Evolutionary conservation across 2,888 invertebrate genomes (phyloP).

Genomic region (Sphaerophoria taeniata): DNA sequence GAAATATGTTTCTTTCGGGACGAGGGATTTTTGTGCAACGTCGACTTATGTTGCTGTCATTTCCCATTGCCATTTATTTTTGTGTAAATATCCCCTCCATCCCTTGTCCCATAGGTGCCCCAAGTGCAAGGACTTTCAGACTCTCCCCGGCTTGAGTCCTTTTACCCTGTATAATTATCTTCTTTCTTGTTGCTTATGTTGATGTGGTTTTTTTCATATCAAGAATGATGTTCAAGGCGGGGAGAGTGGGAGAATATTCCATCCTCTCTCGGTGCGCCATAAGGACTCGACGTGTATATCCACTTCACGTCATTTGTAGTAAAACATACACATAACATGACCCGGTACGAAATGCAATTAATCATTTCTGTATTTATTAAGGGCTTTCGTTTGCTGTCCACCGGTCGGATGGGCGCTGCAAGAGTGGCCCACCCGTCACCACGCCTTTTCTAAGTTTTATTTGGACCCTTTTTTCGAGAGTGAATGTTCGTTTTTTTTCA

Average conservation of each 20-base stretch:
- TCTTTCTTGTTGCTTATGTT: slow-evolving; percentile 58
- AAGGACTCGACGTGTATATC: slow-evolving; percentile 57
- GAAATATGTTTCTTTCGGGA: slow-evolving; percentile 21
- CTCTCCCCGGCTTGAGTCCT: neutral
- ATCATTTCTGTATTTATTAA: slow-evolving; percentile 67
- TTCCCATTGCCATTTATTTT: slow-evolving; percentile 44
- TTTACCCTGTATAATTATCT: slow-evolving; percentile 33
- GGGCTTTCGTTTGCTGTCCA: slow-evolving; percentile 12
- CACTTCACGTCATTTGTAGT: slow-evolving; percentile 72
- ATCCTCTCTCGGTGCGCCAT: slow-evolving; percentile 23
- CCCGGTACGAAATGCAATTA: slow-evolving; percentile 74
- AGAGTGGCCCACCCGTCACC: slow-evolving; percentile 37
- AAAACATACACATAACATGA: slow-evolving; percentile 73
- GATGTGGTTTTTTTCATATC: slow-evolving; percentile 38
- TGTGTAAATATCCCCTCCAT: neutral
- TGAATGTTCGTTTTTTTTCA: slow-evolving; percentile 15
- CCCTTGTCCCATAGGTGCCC: neutral
- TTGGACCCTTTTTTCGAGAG: slow-evolving; percentile 61
- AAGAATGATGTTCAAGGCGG: slow-evolving; percentile 20
- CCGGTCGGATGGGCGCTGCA: slow-evolving; percentile 20
- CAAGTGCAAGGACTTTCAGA: slow-evolving; percentile 44
- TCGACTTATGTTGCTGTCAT: slow-evolving; percentile 36
- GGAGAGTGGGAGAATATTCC: slow-evolving; percentile 18
- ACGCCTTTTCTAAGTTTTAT: slow-evolving; percentile 71
- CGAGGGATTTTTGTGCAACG: slow-evolving; percentile 59